Conservation (phyloP, 2,888 invertebrate genomes). For the Automeris io region DNA sequence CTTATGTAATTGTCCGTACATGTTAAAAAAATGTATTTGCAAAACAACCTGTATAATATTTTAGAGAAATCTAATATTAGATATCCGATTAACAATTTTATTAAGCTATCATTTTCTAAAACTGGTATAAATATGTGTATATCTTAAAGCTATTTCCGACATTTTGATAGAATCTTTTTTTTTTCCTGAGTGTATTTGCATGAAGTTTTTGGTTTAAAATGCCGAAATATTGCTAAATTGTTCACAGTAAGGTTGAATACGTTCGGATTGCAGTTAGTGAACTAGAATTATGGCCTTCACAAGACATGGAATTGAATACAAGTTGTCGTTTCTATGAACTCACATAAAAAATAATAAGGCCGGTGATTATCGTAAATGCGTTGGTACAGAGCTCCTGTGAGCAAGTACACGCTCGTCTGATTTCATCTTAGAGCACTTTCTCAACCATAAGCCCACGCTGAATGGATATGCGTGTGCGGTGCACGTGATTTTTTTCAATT, state of each 20-base stretch:
- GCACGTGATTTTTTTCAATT: conserved; percentile 38
- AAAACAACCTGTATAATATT: no score
- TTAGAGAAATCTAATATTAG: no score
- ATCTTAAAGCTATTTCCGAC: no score
- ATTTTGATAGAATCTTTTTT: no score
- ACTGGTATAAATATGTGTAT: no score
- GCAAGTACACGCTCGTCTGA: conserved; percentile 35
- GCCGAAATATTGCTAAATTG: not conserved
- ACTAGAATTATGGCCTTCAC: not conserved
- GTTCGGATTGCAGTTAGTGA: not conserved
- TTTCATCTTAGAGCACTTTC: conserved; percentile 59
- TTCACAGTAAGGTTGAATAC: not conserved
- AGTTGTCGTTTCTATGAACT: conserved; percentile 30
- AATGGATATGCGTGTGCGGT: conserved; percentile 20
- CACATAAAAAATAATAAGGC: conserved; percentile 74
- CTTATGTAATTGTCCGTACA: no score
- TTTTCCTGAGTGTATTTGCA: no score
- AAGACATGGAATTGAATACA: not conserved
- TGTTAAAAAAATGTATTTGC: no score
- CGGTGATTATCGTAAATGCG: conserved; percentile 48
- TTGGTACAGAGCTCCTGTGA: conserved; percentile 26
- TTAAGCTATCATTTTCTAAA: no score
- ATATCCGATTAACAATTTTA: no score
- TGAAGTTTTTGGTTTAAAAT: no score
- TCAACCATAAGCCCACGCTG: conserved; percentile 37